These are phyloP conservation scores for Xerus rutilus DNA, from an alignment of 2,797 vertebrate genomes.

Conservation along the genomic window DNA sequence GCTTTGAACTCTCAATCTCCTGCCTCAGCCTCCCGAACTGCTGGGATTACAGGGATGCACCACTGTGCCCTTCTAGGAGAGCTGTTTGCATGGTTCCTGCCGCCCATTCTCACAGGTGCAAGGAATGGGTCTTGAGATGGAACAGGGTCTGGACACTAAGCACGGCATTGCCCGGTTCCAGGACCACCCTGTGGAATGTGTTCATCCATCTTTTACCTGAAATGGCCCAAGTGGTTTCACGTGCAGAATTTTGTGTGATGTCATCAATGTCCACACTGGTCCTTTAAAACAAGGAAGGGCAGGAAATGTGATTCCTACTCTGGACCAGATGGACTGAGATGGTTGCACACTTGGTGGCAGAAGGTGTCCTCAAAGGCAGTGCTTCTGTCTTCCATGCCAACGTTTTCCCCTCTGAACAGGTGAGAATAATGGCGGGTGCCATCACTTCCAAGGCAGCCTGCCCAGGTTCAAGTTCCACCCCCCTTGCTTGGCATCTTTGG, in stretches of 20 bases:
- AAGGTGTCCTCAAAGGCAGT: background rate
- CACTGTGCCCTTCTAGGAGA: too few species aligned
- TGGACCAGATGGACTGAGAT: background rate
- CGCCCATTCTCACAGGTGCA: background rate
- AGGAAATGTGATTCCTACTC: fast-evolving
- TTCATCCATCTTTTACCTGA: background rate
- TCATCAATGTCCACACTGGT: background rate
- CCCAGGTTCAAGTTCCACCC: background rate
- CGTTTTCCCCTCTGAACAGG: background rate
- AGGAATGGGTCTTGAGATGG: fast-evolving
- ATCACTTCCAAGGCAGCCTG: background rate
- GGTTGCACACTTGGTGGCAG: background rate
- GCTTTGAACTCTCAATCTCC: too few species aligned
- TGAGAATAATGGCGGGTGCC: too few species aligned
- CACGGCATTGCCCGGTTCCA: fast-evolving
- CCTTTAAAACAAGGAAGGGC: background rate
- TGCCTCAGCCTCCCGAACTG: too few species aligned
- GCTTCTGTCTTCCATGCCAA: background rate
- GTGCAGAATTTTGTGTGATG: background rate
- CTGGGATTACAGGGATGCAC: too few species aligned
- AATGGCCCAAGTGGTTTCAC: fast-evolving
- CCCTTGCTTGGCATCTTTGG: background rate
- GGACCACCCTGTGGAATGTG: background rate
- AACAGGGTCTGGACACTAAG: fast-evolving
- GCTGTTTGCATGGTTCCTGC: fast-evolving